These are phyloP conservation scores for Cheilosia soror DNA, from an alignment of 2,888 invertebrate genomes.

Conservation along the genomic window DNA sequence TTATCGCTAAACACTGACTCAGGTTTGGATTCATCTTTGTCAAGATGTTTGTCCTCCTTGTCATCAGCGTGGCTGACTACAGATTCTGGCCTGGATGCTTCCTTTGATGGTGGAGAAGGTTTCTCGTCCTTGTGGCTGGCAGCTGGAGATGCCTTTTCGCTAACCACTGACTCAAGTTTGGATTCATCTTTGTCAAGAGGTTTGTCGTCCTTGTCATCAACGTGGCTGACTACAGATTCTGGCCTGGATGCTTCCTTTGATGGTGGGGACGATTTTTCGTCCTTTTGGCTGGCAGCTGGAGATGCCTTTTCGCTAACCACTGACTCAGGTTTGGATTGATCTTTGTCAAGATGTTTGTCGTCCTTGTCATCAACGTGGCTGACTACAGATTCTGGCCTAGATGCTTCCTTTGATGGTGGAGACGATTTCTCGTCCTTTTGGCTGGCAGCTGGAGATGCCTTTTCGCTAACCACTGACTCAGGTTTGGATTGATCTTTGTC, in stretches of 20 bases:
- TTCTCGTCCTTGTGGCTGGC: slow-evolving; percentile 25
- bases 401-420: slow-evolving; percentile 73
- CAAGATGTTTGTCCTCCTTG: neutral
- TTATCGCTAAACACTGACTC: neutral
- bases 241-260: neutral
- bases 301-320: slow-evolving; percentile 34
- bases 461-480: slow-evolving; percentile 66
- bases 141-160: slow-evolving; percentile 3
- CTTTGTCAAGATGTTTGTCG: slow-evolving; percentile 17
- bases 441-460: slow-evolving; percentile 42
- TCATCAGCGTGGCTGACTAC: slow-evolving; percentile 16
- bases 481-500: slow-evolving; percentile 9
- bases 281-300: slow-evolving; percentile 57
- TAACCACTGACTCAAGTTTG: slow-evolving; percentile 12
- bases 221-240: slow-evolving; percentile 68
- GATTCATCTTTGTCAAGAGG: slow-evolving; percentile 17
- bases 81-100: slow-evolving; percentile 54
- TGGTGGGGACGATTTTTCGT: neutral
- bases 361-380: slow-evolving; percentile 54
- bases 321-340: slow-evolving; percentile 17
- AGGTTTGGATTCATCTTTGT: slow-evolving; percentile 31
- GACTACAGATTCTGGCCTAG: slow-evolving; percentile 65
- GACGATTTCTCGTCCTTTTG: slow-evolving; percentile 1
- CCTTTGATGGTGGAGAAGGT: slow-evolving; percentile 28
- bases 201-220: neutral